Evolutionary conservation across 1,140 invertebrate species (phyloP).

Genomic region (Leptonema lineaticorne): DNA sequence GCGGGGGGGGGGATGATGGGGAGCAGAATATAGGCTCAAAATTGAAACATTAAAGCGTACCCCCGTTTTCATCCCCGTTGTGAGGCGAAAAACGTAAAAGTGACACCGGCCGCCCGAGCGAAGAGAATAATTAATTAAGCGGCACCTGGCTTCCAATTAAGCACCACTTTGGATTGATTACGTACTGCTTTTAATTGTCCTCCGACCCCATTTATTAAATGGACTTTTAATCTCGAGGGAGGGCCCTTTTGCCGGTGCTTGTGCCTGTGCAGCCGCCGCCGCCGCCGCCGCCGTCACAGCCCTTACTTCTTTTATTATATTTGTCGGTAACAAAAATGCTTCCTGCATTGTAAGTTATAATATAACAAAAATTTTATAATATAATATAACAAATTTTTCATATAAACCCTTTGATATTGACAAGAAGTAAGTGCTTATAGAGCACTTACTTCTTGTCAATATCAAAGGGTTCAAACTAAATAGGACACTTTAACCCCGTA

Average conservation of each 20-base stretch:
- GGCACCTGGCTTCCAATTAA: conserved; percentile 31
- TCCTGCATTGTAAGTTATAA: no score
- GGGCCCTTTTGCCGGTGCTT: not conserved
- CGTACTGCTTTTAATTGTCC: conserved; percentile 33
- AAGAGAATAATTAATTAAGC: conserved; percentile 33
- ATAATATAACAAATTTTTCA: no score
- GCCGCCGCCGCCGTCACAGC: no score
- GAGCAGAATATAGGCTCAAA: no score
- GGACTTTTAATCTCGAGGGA: conserved; percentile 31
- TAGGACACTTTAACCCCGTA: not conserved
- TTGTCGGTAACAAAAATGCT: no score
- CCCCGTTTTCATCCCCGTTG: not conserved
- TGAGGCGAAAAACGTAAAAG: conserved; percentile 9
- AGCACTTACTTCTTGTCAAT: conserved; percentile 26
- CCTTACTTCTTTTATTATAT: no score
- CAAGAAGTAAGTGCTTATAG: conserved; percentile 6
- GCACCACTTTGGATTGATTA: conserved; percentile 35
- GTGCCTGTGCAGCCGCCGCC: not conserved
- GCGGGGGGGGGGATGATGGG: no score
- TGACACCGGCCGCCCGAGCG: not conserved
- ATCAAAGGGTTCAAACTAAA: conserved; percentile 15
- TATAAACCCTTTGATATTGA: conserved; percentile 22
- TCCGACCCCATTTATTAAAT: conserved; percentile 32
- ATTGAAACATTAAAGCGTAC: not conserved
- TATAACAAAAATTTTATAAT: no score